These are phyloP conservation scores for Luperina testacea DNA, from an alignment of 2,888 invertebrate genomes.

Conservation along the genomic window DNA sequence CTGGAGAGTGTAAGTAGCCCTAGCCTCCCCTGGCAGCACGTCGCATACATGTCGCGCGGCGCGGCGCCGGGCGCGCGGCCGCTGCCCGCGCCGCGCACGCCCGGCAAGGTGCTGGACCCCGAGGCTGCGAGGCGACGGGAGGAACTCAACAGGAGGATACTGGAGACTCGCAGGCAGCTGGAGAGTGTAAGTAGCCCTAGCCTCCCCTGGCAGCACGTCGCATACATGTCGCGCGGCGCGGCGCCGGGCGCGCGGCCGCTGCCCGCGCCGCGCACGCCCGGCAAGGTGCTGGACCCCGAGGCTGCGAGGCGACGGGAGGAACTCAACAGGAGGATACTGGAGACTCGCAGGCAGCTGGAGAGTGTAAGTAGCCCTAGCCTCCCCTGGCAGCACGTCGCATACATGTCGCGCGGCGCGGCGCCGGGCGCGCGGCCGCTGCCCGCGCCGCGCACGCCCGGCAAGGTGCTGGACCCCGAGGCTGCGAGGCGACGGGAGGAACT, in stretches of 20 bases:
- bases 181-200: conserved; percentile 87
- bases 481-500: conserved; percentile 93
- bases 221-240: conserved; percentile 80
- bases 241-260: conserved; percentile 85
- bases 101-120: conserved; percentile 90
- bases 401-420: conserved; percentile 79
- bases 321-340: conserved; percentile 93
- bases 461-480: conserved; percentile 91
- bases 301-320: conserved; percentile 93
- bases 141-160: conserved; percentile 94
- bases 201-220: conserved; percentile 85
- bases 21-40: conserved; percentile 78
- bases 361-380: conserved; percentile 71
- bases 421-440: conserved; percentile 85
- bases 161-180: conserved; percentile 95
- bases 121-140: conserved; percentile 92
- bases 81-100: conserved; percentile 88
- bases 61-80: conserved; percentile 83
- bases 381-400: conserved; percentile 88
- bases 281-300: conserved; percentile 91
- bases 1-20: conserved; percentile 90
- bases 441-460: conserved; percentile 89
- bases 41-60: conserved; percentile 87
- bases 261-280: conserved; percentile 89
- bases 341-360: conserved; percentile 96